Conservation (phyloP, 2,888 invertebrate species). For the Chrysolina americana region DNA sequence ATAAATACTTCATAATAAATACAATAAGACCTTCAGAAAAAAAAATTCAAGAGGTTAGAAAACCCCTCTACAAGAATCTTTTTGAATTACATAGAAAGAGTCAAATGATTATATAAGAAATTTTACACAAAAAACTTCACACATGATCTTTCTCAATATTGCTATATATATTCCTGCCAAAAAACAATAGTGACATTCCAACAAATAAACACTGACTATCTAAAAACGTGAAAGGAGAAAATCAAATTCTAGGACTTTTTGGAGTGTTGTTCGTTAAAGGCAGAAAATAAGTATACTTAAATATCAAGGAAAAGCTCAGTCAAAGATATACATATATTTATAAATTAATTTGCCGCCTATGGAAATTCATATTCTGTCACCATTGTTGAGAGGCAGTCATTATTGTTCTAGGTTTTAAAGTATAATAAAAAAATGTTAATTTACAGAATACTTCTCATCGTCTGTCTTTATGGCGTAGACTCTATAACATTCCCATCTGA, state of each 20-base stretch:
- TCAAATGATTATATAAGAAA: not conserved
- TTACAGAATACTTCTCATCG: conserved; percentile 65
- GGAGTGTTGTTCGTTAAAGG: not conserved
- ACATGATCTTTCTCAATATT: conserved; percentile 9
- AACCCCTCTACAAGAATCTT: not conserved
- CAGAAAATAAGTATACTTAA: conserved; percentile 34
- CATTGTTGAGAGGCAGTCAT: conserved; percentile 56
- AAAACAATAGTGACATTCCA: conserved; percentile 41
- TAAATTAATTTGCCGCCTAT: conserved; percentile 25
- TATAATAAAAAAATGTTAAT: conserved; percentile 60
- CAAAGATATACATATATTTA: conserved; percentile 32
- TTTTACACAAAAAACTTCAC: conserved; percentile 37
- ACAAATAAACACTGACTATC: not conserved
- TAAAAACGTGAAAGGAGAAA: not conserved
- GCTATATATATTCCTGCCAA: conserved; percentile 31
- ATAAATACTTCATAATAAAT: conserved; percentile 6
- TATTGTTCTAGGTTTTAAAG: conserved; percentile 53
- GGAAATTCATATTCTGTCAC: conserved; percentile 44
- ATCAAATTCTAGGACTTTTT: not conserved
- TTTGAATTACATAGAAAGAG: not conserved
- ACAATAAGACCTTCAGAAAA: not conserved
- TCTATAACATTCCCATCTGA: conserved; percentile 61
- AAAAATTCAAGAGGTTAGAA: not conserved
- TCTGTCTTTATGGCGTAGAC: conserved; percentile 59
- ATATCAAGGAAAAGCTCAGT: conserved; percentile 31